Evolutionary conservation across 2,113 vertebrate species (phyloP), one percentile per base, ranked within the genome.

Genomic region (Melanostigma gelatinosum): DNA sequence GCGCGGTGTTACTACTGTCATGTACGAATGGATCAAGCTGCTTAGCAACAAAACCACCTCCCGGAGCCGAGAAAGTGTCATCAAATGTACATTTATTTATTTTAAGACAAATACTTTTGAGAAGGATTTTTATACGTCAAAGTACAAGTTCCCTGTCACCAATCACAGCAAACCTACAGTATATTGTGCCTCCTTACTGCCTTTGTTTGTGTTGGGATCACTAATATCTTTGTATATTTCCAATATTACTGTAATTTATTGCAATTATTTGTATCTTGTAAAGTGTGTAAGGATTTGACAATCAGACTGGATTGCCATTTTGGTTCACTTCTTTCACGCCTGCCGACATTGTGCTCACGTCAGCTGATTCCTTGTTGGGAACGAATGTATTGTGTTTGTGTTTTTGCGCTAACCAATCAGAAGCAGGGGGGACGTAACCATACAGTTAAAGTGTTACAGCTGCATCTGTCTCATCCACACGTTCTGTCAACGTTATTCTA

Each of bases 31-130:
- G 80, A 79, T 81, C 68, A 83, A 87, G 85, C 86, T 90, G 88
- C 90, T 58, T 36, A 89, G 88, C 84, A 90, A 90, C 90, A 80
- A 79, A 88, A 83, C 20, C 22, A 57, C 61, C 61, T 83, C 38
- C 71, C 11, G 36, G 15, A 74, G 60, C 69, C 76, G 22, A 54
- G 77, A 16, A 27, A 32, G 61, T 44, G 36, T 72, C 50, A 64
- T 87, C 63, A 65, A 81, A 74, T 69, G 52, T 63, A 44, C 69
- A 27, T 52, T 69, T 11, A 68, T 82, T 79, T 89, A 84, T 89
- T 84, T 83, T 72, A 58, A 79, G 58, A 80, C 61, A 57, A 83
- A 65, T 32, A 66, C 13, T 54, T 77, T 24, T 64, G 13, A 70
- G 63, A 71, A 10, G 38, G 50, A 72, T 67, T 70, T 54, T 58